Conservation (phyloP, 2,113 vertebrate species). For the Heterochromis multidens region DNA sequence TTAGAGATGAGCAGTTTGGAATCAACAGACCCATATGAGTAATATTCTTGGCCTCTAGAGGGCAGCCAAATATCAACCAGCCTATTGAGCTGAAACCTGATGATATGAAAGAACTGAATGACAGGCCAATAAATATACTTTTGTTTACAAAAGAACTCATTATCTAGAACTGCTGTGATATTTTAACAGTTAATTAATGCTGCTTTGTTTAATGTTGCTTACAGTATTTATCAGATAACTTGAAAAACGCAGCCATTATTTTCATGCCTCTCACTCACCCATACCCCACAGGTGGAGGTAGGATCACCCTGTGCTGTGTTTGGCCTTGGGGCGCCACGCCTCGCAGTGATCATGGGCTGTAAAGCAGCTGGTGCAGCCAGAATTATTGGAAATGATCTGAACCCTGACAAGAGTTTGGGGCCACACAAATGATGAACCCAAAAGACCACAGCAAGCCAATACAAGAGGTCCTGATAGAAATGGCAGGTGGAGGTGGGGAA, state of each 20-base stretch:
- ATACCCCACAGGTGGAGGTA: slow-evolving; percentile 57
- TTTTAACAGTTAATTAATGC: not conserved
- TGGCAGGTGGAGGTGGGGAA: slow-evolving; percentile 86
- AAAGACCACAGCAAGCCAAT: slow-evolving; percentile 83
- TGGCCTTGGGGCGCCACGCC: slow-evolving; percentile 84
- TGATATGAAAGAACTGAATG: not conserved
- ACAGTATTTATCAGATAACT: not conserved
- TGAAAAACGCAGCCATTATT: not conserved
- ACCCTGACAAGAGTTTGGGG: slow-evolving; percentile 83
- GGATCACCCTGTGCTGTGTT: slow-evolving; percentile 88
- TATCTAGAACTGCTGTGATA: not conserved
- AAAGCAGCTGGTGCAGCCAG: slow-evolving; percentile 83
- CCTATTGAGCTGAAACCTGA: not conserved
- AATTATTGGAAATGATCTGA: slow-evolving; percentile 88
- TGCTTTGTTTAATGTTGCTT: not conserved
- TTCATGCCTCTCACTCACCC: slow-evolving; percentile 71
- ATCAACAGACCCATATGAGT: not conserved
- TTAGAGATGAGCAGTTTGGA: not conserved
- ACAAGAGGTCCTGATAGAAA: slow-evolving; percentile 82
- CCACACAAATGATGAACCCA: slow-evolving; percentile 87
- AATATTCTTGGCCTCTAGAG: not conserved
- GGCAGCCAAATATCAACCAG: not conserved
- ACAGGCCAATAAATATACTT: too few relatives aligned
- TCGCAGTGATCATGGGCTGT: slow-evolving; percentile 87
- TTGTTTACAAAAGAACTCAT: not conserved